Evolutionary conservation across 1,140 invertebrate species (phyloP), one percentile per base, ranked within the genome.

Genomic region (Tetramorium simillimum): DNA sequence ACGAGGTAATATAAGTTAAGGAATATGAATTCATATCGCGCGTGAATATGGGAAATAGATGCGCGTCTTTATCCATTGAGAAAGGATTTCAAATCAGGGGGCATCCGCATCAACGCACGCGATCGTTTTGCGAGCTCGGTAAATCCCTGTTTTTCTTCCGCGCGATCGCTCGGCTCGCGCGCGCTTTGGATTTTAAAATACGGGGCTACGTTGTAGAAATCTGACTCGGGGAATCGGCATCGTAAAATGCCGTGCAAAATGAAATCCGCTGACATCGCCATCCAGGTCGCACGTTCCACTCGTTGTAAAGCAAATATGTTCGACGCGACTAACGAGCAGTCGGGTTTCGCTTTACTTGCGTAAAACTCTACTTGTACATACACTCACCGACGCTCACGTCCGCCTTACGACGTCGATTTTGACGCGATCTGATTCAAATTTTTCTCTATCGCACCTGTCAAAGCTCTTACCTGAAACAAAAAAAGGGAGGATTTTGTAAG

Each of bases 311-410:
- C 51, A 58, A 84, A 90, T 90, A 46, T 49, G 51, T 56, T 77
- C 84, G 46, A 89, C 75, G 40, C 46, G 43, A 43, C 75, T 90
- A 90, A 90, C 89, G 86, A 90, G 87, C 76, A 67, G 49, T 84
- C 88, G 77, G 37, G 62, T 67, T 60, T 37, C 53, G 69, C 56
- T 58, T 72, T 72, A 82, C 37, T 28, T 33, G 62, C 46, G 67
- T 18, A 46, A 53, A 46, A 70, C 80, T 73, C 58, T 24, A 40
- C n/a, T 18, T n/a, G 21, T 56, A 24, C 49, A 70, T 56, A 24
- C 49, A 70, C 65, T 82, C 51, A 82, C 24, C 14, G 9, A 56
- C n/a, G 58, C 16, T 82, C 43, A n/a, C 46, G 63, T 21, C 9
- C 1, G 46, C 21, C 28, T 65, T 12, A 37, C 40, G 21, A 60